A percentile compares a stretch with the other conserved stretches of the same genome.
Conservation (phyloP, 2,113 vertebrate genomes). For the Neolamprologus caudopunctatus region DNA sequence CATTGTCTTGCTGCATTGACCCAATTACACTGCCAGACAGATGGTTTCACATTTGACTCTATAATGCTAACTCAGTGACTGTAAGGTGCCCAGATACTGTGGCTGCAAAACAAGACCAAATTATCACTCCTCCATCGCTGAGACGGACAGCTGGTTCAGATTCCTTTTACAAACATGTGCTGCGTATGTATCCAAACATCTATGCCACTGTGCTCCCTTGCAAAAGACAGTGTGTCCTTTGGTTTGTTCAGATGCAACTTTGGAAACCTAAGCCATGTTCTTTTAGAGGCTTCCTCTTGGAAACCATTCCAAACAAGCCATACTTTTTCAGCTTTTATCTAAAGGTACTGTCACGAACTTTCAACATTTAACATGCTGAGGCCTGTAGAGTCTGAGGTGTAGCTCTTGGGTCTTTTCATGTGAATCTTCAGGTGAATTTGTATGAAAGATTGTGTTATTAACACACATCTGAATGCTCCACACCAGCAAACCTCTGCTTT, state of each 20-base stretch:
- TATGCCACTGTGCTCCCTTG: background rate
- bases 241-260: background rate
- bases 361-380: background rate
- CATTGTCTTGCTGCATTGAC: background rate
- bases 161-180: background rate
- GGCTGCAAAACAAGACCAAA: background rate
- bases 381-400: background rate
- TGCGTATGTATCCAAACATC: background rate
- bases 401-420: background rate
- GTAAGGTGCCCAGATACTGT: background rate
- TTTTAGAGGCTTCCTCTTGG: background rate
- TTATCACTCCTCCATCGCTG: background rate
- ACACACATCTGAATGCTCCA: background rate
- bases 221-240: background rate
- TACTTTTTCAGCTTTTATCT: background rate
- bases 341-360: background rate
- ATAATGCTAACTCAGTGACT: background rate
- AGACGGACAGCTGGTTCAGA: background rate
- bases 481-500: background rate
- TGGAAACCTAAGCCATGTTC: background rate
- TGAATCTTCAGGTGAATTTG: background rate
- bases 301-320: background rate
- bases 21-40: background rate
- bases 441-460: background rate
- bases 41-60: background rate